phyloP scores from a whole-genome alignment of 2,797 vertebrate species.

The Xiphorhynchus erythropygius region DNA sequence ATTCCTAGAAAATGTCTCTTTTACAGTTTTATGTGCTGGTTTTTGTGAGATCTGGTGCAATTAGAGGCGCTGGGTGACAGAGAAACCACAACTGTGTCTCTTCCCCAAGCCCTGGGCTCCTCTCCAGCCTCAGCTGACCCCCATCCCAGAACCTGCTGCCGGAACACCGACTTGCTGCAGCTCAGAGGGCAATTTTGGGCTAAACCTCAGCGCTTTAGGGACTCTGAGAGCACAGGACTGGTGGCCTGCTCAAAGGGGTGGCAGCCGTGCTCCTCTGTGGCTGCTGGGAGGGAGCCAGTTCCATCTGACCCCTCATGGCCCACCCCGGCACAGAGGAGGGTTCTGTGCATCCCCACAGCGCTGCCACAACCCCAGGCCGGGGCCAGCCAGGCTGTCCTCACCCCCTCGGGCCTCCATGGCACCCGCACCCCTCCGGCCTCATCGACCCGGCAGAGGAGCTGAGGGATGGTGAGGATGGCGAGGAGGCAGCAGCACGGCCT shows the following conservation, averaged over 20 bases:
- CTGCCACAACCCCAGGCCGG: rapidly evolving
- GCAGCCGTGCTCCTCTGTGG: rapidly evolving
- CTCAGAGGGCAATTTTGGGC: not conserved
- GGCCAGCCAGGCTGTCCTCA: not conserved
- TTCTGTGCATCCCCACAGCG: rapidly evolving
- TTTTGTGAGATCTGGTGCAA: not conserved
- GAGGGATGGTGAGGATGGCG: rapidly evolving
- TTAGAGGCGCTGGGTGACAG: rapidly evolving
- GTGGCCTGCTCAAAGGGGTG: rapidly evolving
- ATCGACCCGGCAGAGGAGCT: rapidly evolving
- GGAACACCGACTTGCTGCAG: not conserved
- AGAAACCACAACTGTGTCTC: rapidly evolving
- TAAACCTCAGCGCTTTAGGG: rapidly evolving
- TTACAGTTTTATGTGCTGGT: rapidly evolving
- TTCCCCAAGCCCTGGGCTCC: rapidly evolving
- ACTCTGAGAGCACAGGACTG: not conserved
- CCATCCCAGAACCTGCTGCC: rapidly evolving
- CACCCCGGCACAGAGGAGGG: not conserved
- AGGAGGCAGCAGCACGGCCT: rapidly evolving
- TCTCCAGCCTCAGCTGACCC: no score
- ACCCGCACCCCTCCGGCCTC: rapidly evolving
- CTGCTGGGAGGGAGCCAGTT: rapidly evolving
- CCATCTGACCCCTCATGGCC: not conserved
- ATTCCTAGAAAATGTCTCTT: rapidly evolving
- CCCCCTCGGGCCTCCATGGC: rapidly evolving